These are phyloP conservation scores for Lagopus muta DNA, from an alignment of 2,113 vertebrate genomes.

Conservation along the genomic window DNA sequence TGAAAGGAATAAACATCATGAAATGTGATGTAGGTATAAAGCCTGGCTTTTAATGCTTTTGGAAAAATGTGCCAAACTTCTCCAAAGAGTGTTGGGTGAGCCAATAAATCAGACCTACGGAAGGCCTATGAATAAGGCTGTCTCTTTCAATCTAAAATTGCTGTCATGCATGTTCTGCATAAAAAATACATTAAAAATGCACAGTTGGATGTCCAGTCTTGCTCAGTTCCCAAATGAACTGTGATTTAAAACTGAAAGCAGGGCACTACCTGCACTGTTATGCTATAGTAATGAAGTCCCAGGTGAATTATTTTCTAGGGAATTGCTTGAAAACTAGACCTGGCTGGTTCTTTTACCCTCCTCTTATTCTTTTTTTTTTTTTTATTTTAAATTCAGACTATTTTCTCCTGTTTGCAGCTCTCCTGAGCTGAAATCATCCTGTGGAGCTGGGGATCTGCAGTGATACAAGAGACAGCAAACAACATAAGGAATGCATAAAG, in stretches of 20 bases:
- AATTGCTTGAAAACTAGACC: slow-evolving; percentile 41
- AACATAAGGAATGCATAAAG: not conserved
- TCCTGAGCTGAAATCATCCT: not conserved
- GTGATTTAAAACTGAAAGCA: slow-evolving; percentile 48
- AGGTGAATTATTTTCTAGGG: slow-evolving; percentile 32
- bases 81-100: not conserved
- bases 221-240: not conserved
- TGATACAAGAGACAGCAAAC: not conserved
- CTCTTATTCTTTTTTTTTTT: slow-evolving; percentile 28
- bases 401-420: slow-evolving; percentile 33
- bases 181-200: slow-evolving; percentile 6
- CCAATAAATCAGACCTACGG: slow-evolving; percentile 1
- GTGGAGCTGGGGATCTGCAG: not conserved
- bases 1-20: not conserved
- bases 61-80: not conserved
- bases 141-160: not conserved
- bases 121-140: not conserved
- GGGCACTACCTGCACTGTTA: slow-evolving; percentile 8
- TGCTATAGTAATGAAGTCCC: slow-evolving; percentile 37
- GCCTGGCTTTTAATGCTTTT: not conserved
- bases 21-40: not conserved
- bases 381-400: not conserved
- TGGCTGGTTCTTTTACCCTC: not conserved
- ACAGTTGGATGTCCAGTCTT: slow-evolving; percentile 22
- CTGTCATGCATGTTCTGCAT: not conserved